phyloP scores from a whole-genome alignment of 2,888 invertebrate species.

The Cryptus viduatorius region DNA sequence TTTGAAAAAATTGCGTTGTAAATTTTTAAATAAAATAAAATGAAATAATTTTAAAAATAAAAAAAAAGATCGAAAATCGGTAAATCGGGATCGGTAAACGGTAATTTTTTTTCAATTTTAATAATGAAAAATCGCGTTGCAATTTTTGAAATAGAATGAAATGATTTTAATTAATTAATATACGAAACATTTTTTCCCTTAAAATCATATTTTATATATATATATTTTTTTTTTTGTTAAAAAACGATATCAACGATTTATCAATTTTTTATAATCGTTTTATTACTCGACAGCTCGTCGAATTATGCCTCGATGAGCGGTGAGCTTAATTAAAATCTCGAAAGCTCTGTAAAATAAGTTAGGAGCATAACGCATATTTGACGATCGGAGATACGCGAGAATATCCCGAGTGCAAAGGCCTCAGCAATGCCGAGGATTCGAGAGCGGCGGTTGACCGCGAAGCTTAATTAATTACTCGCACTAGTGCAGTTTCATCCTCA shows the following conservation, averaged over 20 bases:
- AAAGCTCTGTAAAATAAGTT: not conserved
- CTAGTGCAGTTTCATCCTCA: slow-evolving; percentile 60
- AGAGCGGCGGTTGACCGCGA: slow-evolving; percentile 57
- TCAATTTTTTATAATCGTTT: not conserved
- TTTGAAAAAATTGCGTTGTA: not conserved
- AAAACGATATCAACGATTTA: not conserved
- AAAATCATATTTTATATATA: not conserved
- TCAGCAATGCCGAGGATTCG: slow-evolving; percentile 5
- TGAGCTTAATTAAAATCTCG: slow-evolving; percentile 12
- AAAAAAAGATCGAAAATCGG: too few relatives aligned
- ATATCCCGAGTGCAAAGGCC: slow-evolving; percentile 11
- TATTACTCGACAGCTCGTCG: not conserved
- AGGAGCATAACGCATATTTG: not conserved
- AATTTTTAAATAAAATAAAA: too few relatives aligned
- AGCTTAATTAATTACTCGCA: slow-evolving; percentile 73
- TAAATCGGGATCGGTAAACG: too few relatives aligned
- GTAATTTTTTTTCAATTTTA: too few relatives aligned
- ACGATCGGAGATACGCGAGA: slow-evolving; percentile 5
- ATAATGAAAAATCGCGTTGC: too few relatives aligned
- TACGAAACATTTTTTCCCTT: not conserved
- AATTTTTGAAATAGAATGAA: too few relatives aligned
- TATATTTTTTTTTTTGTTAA: not conserved
- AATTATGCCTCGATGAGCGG: not conserved
- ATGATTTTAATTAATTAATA: too few relatives aligned
- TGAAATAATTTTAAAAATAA: not conserved